A percentile compares a stretch with the other conserved stretches of the same genome.
phyloP scores from a whole-genome alignment of 2,888 invertebrate species.

The Prionchulus punctatus region DNA sequence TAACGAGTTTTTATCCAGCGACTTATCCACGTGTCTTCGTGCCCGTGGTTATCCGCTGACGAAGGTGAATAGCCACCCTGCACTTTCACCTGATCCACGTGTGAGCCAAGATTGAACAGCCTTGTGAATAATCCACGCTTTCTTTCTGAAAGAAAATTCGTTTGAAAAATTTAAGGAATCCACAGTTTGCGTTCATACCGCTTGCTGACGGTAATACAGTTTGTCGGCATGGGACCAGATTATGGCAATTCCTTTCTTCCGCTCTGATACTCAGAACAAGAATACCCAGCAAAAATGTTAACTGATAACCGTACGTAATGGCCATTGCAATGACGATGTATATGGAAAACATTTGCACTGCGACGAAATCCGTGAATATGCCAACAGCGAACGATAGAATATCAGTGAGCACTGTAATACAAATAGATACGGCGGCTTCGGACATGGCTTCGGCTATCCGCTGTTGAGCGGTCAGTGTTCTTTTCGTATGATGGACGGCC shows the following conservation, averaged over 20 bases:
- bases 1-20: neutral
- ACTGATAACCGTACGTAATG: slow-evolving; percentile 28
- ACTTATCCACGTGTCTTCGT: neutral
- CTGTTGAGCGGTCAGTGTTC: slow-evolving; percentile 51
- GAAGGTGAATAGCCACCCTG: too few species aligned
- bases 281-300: slow-evolving; percentile 29
- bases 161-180: too few species aligned
- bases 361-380: slow-evolving; percentile 73
- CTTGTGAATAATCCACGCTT: too few species aligned
- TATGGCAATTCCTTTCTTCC: slow-evolving; percentile 66
- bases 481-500: slow-evolving; percentile 70
- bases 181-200: too few species aligned
- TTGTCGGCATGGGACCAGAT: slow-evolving; percentile 38
- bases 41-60: too few species aligned
- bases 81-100: too few species aligned
- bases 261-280: slow-evolving; percentile 50
- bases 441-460: slow-evolving; percentile 69
- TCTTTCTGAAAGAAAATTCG: too few species aligned
- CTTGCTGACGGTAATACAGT: too few species aligned
- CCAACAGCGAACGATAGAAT: slow-evolving; percentile 44
- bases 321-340: slow-evolving; percentile 47
- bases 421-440: slow-evolving; percentile 85
- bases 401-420: slow-evolving; percentile 80
- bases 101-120: too few species aligned
- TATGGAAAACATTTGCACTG: slow-evolving; percentile 82